Evolutionary conservation across 1,140 invertebrate genomes (phyloP).

Genomic region (Steinernema feltiae): DNA sequence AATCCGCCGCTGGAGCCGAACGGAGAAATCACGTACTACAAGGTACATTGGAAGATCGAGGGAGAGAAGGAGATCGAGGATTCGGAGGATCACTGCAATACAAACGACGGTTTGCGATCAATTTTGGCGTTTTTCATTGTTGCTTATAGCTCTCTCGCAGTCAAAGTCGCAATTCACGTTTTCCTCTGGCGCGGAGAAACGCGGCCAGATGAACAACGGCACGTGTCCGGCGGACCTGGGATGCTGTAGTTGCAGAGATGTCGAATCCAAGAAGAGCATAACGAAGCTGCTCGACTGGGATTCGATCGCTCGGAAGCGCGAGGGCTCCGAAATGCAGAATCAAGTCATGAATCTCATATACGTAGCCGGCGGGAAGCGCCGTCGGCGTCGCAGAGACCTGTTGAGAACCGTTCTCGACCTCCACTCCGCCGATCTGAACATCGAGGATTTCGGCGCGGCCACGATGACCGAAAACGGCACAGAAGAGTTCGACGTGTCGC

Average conservation of each 20-base stretch:
- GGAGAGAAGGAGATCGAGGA: neutral
- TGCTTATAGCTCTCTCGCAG: neutral
- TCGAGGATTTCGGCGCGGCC: too few species aligned
- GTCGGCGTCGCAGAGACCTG: neutral
- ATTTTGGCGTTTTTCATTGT: neutral
- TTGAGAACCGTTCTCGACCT: too few species aligned
- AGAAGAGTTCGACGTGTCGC: neutral
- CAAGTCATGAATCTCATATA: neutral
- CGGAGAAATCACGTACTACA: conserved; percentile 75
- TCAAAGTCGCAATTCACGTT: neutral
- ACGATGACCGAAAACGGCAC: neutral
- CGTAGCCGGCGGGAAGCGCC: neutral
- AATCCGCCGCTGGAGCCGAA: conserved; percentile 69
- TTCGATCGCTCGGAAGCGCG: neutral
- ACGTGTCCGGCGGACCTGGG: neutral
- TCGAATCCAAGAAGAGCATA: neutral
- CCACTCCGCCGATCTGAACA: too few species aligned
- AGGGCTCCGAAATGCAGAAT: neutral
- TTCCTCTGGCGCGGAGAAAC: neutral
- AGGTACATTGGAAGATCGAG: conserved; percentile 62
- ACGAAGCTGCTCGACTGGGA: neutral
- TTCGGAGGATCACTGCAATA: neutral
- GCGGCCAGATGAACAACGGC: neutral
- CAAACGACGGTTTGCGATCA: neutral
- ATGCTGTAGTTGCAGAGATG: neutral